Conservation (phyloP, 2,113 vertebrate genomes). For the Zosterops lateralis region DNA sequence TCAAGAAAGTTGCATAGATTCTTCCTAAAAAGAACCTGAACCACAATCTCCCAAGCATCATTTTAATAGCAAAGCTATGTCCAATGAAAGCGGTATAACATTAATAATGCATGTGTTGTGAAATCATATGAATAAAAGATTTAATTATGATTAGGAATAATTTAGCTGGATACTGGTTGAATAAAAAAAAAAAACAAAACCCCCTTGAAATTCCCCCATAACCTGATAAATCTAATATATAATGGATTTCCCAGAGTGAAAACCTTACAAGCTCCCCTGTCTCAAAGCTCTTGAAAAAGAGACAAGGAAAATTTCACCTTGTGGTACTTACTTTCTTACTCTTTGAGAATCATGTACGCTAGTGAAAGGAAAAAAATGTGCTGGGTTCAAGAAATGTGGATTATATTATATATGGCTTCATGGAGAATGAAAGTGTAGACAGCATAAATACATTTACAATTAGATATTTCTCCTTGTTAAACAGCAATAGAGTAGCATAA, state of each 20-base stretch:
- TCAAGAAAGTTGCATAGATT: not conserved
- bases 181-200: not conserved
- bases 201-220: not conserved
- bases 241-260: not conserved
- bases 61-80: not conserved
- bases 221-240: not conserved
- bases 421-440: not conserved
- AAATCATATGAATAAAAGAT: not conserved
- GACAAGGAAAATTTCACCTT: not conserved
- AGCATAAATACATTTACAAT: not conserved
- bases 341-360: not conserved
- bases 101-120: rapidly evolving
- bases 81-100: not conserved
- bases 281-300: not conserved
- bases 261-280: not conserved
- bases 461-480: not conserved
- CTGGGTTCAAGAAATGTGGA: rapidly evolving
- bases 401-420: not conserved
- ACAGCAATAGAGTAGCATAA: not conserved
- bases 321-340: not conserved
- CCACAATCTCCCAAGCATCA: not conserved
- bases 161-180: not conserved
- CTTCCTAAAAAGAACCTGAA: not conserved
- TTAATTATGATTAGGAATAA: not conserved
- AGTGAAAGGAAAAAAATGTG: not conserved